A percentile compares a stretch with the other conserved stretches of the same genome.
Evolutionary conservation across 1,140 invertebrate genomes (phyloP).

Genomic region (Drosophila sproati): DNA sequence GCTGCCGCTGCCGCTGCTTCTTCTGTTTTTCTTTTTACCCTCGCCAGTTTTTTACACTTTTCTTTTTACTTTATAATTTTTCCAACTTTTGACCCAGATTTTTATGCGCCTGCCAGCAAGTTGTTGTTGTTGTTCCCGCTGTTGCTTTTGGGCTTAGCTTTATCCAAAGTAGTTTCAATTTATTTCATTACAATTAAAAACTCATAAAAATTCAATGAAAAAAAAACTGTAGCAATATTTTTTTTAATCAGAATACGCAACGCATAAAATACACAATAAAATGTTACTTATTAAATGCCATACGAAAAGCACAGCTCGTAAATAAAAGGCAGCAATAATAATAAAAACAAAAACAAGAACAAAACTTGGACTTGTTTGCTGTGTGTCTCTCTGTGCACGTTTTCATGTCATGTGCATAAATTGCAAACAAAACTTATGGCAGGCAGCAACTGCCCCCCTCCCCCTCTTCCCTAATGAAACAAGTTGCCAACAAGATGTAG

Average conservation of each 20-base stretch:
- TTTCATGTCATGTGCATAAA: conserved; percentile 78
- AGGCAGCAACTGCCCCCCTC: neutral
- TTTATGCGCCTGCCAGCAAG: conserved; percentile 19
- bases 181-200: conserved; percentile 27
- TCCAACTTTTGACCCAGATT: conserved; percentile 80
- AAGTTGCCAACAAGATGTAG: conserved; percentile 21
- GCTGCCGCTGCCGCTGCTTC: conserved; percentile 22
- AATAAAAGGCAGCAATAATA: conserved; percentile 17
- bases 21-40: conserved; percentile 54
- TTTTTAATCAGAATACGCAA: conserved; percentile 6
- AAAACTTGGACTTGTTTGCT: conserved; percentile 1
- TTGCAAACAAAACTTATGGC: conserved; percentile 50
- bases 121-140: conserved; percentile 22
- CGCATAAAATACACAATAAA: conserved; percentile 26
- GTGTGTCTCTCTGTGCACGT: conserved; percentile 52
- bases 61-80: conserved; percentile 75
- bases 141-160: conserved; percentile 9
- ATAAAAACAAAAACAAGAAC: conserved; percentile 10
- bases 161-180: conserved; percentile 16
- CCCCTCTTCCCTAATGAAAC: neutral
- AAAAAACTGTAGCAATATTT: conserved; percentile 3
- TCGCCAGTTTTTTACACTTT: conserved; percentile 71
- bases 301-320: conserved; percentile 28
- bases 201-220: neutral
- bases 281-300: conserved; percentile 27